Conservation (phyloP, 30 jellyfish, hydroid and myxozoan species). For the Aurelia aurita region DNA sequence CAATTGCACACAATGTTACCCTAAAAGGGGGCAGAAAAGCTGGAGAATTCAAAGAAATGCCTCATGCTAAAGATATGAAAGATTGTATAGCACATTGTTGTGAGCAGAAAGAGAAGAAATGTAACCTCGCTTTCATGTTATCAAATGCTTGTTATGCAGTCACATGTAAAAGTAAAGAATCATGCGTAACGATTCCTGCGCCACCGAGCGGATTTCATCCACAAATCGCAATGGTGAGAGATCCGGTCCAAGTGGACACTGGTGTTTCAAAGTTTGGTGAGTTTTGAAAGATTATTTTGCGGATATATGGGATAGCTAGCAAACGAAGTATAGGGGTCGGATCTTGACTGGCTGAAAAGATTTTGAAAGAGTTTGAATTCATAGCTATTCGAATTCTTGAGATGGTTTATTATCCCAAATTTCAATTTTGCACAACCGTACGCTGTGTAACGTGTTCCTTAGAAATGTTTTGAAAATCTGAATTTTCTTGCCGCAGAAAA, state of each 20-base stretch:
- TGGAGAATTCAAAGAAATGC: slow-evolving; percentile 89
- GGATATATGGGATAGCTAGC: too few species aligned
- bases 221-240: slow-evolving; percentile 85
- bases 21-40: slow-evolving; percentile 95
- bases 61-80: slow-evolving; percentile 70
- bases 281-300: background rate
- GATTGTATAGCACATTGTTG: slow-evolving; percentile 89
- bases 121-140: slow-evolving; percentile 95
- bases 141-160: slow-evolving; percentile 91
- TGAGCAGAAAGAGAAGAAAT: slow-evolving; percentile 79
- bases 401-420: too few species aligned
- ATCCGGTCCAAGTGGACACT: slow-evolving; percentile 7
- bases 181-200: slow-evolving; percentile 86
- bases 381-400: too few species aligned
- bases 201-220: slow-evolving; percentile 97
- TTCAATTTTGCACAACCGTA: too few species aligned
- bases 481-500: too few species aligned
- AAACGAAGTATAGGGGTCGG: too few species aligned
- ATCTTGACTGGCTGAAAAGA: too few species aligned
- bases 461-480: too few species aligned
- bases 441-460: too few species aligned
- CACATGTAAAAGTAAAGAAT: slow-evolving; percentile 79
- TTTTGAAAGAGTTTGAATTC: too few species aligned
- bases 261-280: slow-evolving; percentile 28
- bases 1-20: slow-evolving; percentile 80